These are phyloP conservation scores for Nemurella pictetii DNA, from an alignment of 2,888 invertebrate genomes.

Conservation along the genomic window DNA sequence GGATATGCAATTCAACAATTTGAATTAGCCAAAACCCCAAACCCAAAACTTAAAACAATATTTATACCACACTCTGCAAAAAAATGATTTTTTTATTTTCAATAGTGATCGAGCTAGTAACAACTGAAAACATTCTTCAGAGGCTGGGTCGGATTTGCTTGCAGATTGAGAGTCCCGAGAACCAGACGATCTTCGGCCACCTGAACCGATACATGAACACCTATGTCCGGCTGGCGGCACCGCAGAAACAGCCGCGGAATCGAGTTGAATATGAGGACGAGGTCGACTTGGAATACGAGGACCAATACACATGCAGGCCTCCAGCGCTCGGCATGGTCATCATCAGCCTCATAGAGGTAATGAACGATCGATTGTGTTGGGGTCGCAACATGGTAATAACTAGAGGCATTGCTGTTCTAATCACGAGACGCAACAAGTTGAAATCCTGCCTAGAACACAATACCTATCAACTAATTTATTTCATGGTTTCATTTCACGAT, in stretches of 20 bases:
- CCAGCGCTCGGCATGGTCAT: conserved; percentile 90
- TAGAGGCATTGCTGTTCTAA: conserved; percentile 50
- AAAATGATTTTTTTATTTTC: no score
- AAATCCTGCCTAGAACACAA: not conserved
- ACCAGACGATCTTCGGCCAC: conserved; percentile 10
- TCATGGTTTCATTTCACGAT: no score
- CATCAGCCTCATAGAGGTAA: conserved; percentile 61
- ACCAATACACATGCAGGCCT: conserved; percentile 90
- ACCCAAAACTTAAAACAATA: no score
- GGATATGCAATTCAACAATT: no score
- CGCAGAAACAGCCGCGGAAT: not conserved
- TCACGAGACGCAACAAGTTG: not conserved
- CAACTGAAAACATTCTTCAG: no score
- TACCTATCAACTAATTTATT: not conserved
- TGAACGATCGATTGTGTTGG: no score
- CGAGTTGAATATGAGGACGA: not conserved
- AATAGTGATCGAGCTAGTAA: no score
- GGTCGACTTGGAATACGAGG: conserved; percentile 72
- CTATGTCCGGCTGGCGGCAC: not conserved
- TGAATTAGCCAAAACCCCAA: no score
- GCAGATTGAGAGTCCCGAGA: conserved; percentile 12
- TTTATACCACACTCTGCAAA: no score
- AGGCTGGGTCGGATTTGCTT: not conserved
- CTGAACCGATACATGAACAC: conserved; percentile 7
- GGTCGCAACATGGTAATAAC: not conserved